Percentiles rank a stretch among this genome's conserved stretches.
Conservation (phyloP, 2,888 invertebrate species). For the Troides oblongomaculatus region DNA sequence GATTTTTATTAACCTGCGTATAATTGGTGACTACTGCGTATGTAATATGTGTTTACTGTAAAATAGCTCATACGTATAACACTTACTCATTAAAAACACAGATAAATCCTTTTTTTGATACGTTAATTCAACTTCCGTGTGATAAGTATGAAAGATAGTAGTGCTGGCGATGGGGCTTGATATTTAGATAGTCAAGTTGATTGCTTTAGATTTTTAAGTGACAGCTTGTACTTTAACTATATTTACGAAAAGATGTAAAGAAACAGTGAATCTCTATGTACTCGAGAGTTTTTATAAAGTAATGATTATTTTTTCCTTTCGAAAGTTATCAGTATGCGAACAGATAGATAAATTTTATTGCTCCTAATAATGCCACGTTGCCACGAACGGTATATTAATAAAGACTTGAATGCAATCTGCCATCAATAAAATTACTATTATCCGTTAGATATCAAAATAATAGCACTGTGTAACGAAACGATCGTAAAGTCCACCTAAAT, state of each 20-base stretch:
- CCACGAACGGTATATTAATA: slow-evolving; percentile 22
- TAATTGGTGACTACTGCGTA: background rate
- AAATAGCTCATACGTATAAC: background rate
- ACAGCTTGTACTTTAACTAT: too few species aligned
- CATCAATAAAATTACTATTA: slow-evolving; percentile 30
- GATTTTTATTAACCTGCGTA: background rate
- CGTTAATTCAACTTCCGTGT: slow-evolving; percentile 67
- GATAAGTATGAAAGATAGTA: slow-evolving; percentile 43
- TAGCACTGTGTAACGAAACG: slow-evolving; percentile 28
- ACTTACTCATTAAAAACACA: background rate
- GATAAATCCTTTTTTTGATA: slow-evolving; percentile 43
- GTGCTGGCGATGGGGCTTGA: slow-evolving; percentile 41
- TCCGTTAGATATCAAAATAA: slow-evolving; percentile 30
- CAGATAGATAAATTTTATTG: slow-evolving; percentile 27
- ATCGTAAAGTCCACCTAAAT: slow-evolving; percentile 34
- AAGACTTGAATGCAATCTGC: slow-evolving; percentile 26
- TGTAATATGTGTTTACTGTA: background rate
- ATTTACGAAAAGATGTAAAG: too few species aligned
- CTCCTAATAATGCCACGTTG: slow-evolving; percentile 21
- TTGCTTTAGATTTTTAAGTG: too few species aligned
- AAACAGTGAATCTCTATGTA: too few species aligned
- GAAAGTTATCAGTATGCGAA: slow-evolving; percentile 24
- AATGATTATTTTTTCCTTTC: slow-evolving; percentile 8
- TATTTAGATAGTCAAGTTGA: slow-evolving; percentile 11
- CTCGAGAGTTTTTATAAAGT: background rate